Base-by-base conservation (phyloP, 2,888 invertebrate genomes). In the Adelognathus sp. region DNA sequence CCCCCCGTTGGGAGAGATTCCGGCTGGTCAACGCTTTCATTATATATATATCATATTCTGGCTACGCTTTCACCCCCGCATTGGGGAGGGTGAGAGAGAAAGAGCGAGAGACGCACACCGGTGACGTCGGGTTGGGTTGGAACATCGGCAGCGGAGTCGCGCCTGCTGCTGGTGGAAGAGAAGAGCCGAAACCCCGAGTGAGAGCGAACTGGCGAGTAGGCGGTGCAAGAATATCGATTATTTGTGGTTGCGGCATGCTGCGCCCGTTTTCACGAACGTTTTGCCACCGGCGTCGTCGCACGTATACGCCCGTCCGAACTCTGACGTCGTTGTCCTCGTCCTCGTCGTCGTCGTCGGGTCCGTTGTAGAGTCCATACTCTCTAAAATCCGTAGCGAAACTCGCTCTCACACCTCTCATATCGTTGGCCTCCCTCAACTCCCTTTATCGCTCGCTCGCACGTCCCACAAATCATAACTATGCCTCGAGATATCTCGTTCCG, bases 191-290 rank as follows among this genome's bases (percentile, higher is more conserved):
- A 54, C 18, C 21, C 24, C 36, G 21, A 31, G 63, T 41, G 69
- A 50, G 64, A 71, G 71, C 66, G 67, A 64, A 44, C 50, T 56
- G 80, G 79, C 80, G 82, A 81, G 84, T 84, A 85, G 85, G 85
- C 86, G 85, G 83, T 83, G 86, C 86, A 86, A 86, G 82, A 86
- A 88, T 88, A 88, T 88, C 88, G 88, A 88, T 88, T 88, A 87
- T 86, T 86, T 82, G 87, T 82, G 83, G 83, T 82, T 85, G 86
- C 85, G 83, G 83, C 84, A 83, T 74, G 77, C 83, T 84, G 81
- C 84, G 81, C 80, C 78, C 66, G 78, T 64, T 80, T 75, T 61
- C n/a, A 71, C 71, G 54, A 54, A 79, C 75, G 31, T 66, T 56
- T 58, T 64, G 52, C 71, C 74, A 64, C 66, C 63, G 46, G 63